Evolutionary conservation across 92 coral and sea anemone species (phyloP).

Genomic region (Galaxea fascicularis): DNA sequence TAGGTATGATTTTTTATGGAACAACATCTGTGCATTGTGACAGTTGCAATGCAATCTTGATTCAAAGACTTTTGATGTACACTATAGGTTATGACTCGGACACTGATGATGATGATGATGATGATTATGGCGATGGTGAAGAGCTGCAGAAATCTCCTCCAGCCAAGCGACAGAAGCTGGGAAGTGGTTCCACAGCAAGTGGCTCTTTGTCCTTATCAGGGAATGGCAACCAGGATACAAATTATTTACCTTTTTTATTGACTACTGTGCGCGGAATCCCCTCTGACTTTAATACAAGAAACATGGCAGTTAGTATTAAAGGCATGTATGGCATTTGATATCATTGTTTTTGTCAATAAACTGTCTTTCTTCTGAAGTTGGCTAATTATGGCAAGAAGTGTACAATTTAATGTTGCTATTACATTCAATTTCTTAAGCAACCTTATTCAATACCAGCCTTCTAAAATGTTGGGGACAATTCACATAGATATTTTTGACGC

Average conservation of each 20-base stretch:
- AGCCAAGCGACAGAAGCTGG: slow-evolving; percentile 68
- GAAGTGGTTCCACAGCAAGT: slow-evolving; percentile 14
- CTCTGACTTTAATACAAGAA: slow-evolving; percentile 69
- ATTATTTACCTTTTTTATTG: slow-evolving; percentile 76
- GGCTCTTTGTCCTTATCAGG: neutral
- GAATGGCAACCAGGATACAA: slow-evolving; percentile 2
- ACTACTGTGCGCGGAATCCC: slow-evolving; percentile 92
- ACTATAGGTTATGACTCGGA: slow-evolving; percentile 50
- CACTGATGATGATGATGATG: slow-evolving; percentile 37
- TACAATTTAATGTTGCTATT: too few species aligned
- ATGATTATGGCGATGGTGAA: too few species aligned
- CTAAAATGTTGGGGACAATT: too few species aligned
- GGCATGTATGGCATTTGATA: slow-evolving; percentile 38
- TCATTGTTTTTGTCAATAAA: too few species aligned
- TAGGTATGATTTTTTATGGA: too few species aligned
- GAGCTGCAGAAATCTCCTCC: slow-evolving; percentile 58
- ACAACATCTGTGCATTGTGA: too few species aligned
- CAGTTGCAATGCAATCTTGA: neutral
- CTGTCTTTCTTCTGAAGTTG: too few species aligned
- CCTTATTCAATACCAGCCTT: too few species aligned
- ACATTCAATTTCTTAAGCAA: too few species aligned
- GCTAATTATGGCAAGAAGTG: too few species aligned
- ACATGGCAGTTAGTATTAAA: slow-evolving; percentile 83
- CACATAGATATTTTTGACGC: too few species aligned
- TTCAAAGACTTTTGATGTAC: neutral